Percentiles rank a stretch among this genome's conserved stretches.
phyloP scores from a whole-genome alignment of 2,888 invertebrate species.

The Calliphora vomitoria region DNA sequence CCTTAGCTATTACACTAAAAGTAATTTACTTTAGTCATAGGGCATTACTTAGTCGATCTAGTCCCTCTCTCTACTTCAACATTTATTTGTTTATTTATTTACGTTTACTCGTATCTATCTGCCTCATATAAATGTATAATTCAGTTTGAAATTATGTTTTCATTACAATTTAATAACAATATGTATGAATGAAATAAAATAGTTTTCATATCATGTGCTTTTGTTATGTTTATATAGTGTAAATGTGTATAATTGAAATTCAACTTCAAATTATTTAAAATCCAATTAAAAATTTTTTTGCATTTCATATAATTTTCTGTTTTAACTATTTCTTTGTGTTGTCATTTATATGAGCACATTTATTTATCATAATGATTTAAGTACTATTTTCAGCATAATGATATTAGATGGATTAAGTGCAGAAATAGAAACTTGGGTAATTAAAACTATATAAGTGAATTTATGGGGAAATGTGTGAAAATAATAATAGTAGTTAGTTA shows the following conservation, averaged over 20 bases:
- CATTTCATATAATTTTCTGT: not conserved
- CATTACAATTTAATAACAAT: slow-evolving; percentile 68
- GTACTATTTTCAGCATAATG: not conserved
- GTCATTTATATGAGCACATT: not conserved
- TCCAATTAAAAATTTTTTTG: slow-evolving; percentile 60
- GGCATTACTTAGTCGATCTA: not conserved
- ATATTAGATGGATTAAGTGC: slow-evolving; percentile 10
- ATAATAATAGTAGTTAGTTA: too few species aligned
- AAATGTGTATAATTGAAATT: slow-evolving; percentile 54
- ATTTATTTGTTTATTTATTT: slow-evolving; percentile 7
- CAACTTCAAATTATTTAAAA: slow-evolving; percentile 64
- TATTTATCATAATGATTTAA: slow-evolving; percentile 3
- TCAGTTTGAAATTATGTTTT: slow-evolving; percentile 53
- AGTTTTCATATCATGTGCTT: not conserved
- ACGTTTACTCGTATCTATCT: not conserved
- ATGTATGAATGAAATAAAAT: slow-evolving; percentile 4
- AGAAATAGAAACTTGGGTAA: too few species aligned
- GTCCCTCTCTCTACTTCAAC: not conserved
- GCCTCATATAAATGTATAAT: slow-evolving; percentile 14
- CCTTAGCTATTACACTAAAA: not conserved
- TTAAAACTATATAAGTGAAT: too few species aligned
- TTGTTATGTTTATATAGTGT: not conserved
- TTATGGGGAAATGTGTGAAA: too few species aligned
- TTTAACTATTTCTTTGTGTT: not conserved
- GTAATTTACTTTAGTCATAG: not conserved